Base-by-base conservation (phyloP, 2,113 vertebrate species). In the Mola mola region DNA sequence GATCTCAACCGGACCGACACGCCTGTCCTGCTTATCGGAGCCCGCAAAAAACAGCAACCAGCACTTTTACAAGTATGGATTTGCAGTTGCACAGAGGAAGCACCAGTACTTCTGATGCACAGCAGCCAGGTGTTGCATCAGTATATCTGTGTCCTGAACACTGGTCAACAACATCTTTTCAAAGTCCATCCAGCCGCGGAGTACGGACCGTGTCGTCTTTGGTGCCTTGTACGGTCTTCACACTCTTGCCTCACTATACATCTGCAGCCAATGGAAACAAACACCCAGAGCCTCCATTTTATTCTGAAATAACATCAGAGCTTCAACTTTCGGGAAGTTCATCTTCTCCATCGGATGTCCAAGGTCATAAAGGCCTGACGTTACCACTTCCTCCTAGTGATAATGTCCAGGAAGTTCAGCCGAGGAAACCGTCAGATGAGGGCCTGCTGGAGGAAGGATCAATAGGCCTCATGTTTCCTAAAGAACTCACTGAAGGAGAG, bases 131-230 rank as follows among this genome's bases (percentile, higher is more conserved):
- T 2, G 22, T 62, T 0, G 21, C 12, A 1, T 59, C 77, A 3
- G 17, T 70, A 42, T 24, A 21, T 46, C 33, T 13, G 1, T 48
- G 48, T 5, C 44, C 29, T 3, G 52, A 79, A 5, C 47, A 29
- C 36, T 52, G 68, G 51, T 20, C 68, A 12, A 71, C 69, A 0
- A 50, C 73, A 31, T 71, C 60, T 51, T 70, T 49, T 55, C 70
- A 60, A 49, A 19, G 5, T 70, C 57, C 69, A 15, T 20, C 10
- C n/a, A 55, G 36, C 43, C 21, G 65, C 11, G 65, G 80, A 58
- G 56, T 87, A 20, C 15, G 58, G 43, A 83, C 73, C n/a, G n/a
- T 87, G 13, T 85, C 82, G 0, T 86, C 83, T 56, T 44, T 84
- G 40, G 58, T 85, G 4, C 81, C 83, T 1, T 68, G 73, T 7